phyloP scores from a whole-genome alignment of 2,888 invertebrate species.

The Cotesia congregata region DNA sequence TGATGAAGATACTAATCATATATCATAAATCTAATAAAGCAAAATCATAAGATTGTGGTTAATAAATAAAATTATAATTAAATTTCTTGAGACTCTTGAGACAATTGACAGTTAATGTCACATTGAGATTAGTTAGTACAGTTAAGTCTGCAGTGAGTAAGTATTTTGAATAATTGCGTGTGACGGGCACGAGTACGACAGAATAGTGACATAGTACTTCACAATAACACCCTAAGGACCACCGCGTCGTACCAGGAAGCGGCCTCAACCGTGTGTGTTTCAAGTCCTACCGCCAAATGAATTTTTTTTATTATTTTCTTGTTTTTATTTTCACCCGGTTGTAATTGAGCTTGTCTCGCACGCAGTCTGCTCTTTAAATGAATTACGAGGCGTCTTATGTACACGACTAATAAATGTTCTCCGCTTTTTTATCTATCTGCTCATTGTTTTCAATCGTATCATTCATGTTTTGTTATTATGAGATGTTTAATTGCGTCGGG shows the following conservation, averaged over 20 bases:
- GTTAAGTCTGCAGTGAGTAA: background rate
- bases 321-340: slow-evolving; percentile 45
- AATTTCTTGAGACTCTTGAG: background rate
- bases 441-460: background rate
- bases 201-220: slow-evolving; percentile 49
- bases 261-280: slow-evolving; percentile 42
- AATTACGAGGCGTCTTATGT: slow-evolving; percentile 60
- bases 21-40: too few relatives aligned
- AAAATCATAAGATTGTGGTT: too few relatives aligned
- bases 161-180: slow-evolving; percentile 21
- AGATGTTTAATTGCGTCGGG: background rate
- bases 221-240: slow-evolving; percentile 59
- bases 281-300: slow-evolving; percentile 23
- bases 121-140: background rate
- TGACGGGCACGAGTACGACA: slow-evolving; percentile 34
- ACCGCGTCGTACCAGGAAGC: slow-evolving; percentile 69
- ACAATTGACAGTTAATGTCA: background rate
- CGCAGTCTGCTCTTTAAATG: slow-evolving; percentile 55
- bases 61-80: background rate
- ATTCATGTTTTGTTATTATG: background rate
- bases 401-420: slow-evolving; percentile 5
- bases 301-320: slow-evolving; percentile 52
- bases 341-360: slow-evolving; percentile 66
- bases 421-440: slow-evolving; percentile 17
- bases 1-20: too few relatives aligned